Evolutionary conservation across 1,140 invertebrate genomes (phyloP).

Genomic region (Sesamia nonagrioides): DNA sequence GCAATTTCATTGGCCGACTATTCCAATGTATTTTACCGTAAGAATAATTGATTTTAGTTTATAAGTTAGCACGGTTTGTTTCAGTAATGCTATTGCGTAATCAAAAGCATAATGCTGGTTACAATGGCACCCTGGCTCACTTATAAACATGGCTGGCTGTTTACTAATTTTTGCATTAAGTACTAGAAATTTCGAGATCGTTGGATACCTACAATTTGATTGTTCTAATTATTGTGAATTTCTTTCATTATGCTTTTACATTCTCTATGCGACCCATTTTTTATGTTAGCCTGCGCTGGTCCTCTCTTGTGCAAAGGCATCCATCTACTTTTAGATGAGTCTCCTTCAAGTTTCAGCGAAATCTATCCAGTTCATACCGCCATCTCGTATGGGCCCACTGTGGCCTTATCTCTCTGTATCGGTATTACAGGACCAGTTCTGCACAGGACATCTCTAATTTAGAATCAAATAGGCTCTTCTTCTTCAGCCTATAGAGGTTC

Average conservation of each 20-base stretch:
- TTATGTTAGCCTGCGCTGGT: no score
- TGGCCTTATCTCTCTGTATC: no score
- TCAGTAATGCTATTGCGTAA: slow-evolving; percentile 70
- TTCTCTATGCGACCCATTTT: background rate
- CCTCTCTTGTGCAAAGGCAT: no score
- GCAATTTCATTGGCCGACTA: slow-evolving; percentile 32
- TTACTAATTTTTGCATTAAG: slow-evolving; percentile 81
- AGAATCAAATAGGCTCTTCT: no score
- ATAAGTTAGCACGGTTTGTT: slow-evolving; percentile 50
- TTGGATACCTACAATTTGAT: slow-evolving; percentile 71
- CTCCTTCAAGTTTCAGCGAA: no score
- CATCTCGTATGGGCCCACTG: no score
- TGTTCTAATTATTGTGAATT: slow-evolving; percentile 75
- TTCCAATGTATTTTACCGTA: slow-evolving; percentile 25
- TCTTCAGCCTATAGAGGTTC: no score
- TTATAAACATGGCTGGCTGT: slow-evolving; percentile 72
- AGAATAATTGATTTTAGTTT: slow-evolving; percentile 50
- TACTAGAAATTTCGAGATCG: slow-evolving; percentile 70
- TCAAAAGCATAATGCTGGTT: slow-evolving; percentile 65
- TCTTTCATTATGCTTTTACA: slow-evolving; percentile 56
- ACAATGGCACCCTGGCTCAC: slow-evolving; percentile 69
- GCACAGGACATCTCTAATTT: no score
- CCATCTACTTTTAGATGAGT: no score
- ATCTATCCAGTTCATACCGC: no score
- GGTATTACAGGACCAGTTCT: no score